phyloP scores from a whole-genome alignment of 2,113 vertebrate genomes.

The Lepisosteus osseus region DNA sequence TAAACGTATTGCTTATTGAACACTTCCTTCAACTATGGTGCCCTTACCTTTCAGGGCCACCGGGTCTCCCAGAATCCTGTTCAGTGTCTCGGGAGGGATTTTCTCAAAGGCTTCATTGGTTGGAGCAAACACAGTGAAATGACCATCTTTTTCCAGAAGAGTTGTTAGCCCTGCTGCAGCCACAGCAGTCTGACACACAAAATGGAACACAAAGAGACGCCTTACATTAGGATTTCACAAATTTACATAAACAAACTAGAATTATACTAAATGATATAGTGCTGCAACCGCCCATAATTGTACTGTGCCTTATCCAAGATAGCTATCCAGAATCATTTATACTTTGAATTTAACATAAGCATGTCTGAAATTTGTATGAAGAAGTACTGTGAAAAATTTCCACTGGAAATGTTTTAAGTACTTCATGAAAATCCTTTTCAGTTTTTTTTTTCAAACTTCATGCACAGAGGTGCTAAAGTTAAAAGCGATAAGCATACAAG shows the following conservation, averaged over 20 bases:
- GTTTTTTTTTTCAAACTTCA: no score
- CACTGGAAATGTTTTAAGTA: no score
- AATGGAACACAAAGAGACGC: neutral
- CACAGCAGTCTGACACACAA: constrained; percentile 75
- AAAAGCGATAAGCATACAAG: neutral
- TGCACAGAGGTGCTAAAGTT: no score
- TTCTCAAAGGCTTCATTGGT: constrained; percentile 94
- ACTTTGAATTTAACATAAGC: neutral
- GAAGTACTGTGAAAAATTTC: no score
- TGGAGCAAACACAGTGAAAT: constrained; percentile 89
- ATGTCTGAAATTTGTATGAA: no score
- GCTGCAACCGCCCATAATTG: no score
- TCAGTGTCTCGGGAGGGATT: constrained; percentile 83
- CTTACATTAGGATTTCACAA: neutral
- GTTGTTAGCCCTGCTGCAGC: constrained; percentile 82
- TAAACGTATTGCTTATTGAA: no score
- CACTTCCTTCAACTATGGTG: neutral
- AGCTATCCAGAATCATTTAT: no score
- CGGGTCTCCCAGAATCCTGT: constrained; percentile 89
- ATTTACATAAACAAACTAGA: no score
- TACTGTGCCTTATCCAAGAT: no score
- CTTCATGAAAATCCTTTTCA: no score
- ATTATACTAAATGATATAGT: neutral
- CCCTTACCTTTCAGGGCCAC: constrained; percentile 83
- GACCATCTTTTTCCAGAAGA: constrained; percentile 76